Conservation (phyloP, 2,797 vertebrate species). For the Coregonus sp. region DNA sequence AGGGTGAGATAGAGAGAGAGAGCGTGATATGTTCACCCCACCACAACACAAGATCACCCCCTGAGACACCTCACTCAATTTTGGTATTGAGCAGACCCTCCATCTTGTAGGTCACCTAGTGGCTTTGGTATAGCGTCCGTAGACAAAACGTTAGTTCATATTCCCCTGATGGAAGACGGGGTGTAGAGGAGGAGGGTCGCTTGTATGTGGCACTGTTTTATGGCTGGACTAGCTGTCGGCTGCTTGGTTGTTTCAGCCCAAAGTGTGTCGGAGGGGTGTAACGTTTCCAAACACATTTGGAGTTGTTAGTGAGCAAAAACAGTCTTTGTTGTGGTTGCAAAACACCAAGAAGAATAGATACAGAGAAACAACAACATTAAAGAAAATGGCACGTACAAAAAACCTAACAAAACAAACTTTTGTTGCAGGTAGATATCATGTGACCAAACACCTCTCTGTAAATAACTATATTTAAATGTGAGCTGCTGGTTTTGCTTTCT, state of each 20-base stretch:
- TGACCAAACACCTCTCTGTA: conserved; percentile 47
- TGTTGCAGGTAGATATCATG: conserved; percentile 67
- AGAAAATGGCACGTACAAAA: conserved; percentile 32
- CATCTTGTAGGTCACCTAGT: not conserved
- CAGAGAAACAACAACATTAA: conserved; percentile 20
- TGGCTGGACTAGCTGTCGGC: not conserved
- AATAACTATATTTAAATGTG: conserved; percentile 38
- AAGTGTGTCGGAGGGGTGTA: not conserved
- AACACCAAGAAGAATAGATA: conserved; percentile 21
- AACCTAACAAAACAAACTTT: conserved; percentile 51
- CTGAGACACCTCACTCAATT: not conserved
- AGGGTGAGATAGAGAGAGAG: not conserved
- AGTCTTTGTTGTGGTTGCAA: not conserved
- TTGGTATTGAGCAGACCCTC: not conserved
- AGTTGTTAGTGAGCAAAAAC: not conserved
- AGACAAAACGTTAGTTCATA: not conserved
- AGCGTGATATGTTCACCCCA: not conserved
- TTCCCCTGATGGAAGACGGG: not conserved
- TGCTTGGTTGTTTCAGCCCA: not conserved
- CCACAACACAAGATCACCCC: not conserved
- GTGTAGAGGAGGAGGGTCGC: not conserved
- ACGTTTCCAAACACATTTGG: not conserved
- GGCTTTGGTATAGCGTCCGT: not conserved
- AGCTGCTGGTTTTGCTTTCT: conserved; percentile 46
- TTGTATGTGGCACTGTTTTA: not conserved